phyloP scores from a whole-genome alignment of 1,140 invertebrate species.

The Drosophila novamexicana region DNA sequence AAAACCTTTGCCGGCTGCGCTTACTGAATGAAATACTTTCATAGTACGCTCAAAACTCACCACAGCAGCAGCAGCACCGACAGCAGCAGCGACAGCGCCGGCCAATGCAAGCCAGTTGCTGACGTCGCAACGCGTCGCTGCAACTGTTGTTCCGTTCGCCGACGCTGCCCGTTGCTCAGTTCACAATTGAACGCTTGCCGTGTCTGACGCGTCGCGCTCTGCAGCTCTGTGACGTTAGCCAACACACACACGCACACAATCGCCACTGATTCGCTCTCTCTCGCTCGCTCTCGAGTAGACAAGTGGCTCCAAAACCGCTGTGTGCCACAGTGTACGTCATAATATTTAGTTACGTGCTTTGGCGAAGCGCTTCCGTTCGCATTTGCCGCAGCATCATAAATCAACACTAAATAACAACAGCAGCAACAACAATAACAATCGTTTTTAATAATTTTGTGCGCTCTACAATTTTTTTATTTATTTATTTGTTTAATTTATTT shows the following conservation, averaged over 20 bases:
- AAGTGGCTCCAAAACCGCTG: constrained; percentile 33
- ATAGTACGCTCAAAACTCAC: constrained; percentile 41
- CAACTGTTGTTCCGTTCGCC: constrained; percentile 17
- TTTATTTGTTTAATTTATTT: constrained; percentile 53
- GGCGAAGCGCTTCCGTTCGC: constrained; percentile 46
- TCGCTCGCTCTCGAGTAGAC: background rate
- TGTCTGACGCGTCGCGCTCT: constrained; percentile 55
- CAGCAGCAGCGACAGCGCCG: constrained; percentile 9
- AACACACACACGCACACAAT: background rate
- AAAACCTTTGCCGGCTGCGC: constrained; percentile 44
- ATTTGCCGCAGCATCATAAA: constrained; percentile 79
- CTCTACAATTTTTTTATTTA: constrained; percentile 20
- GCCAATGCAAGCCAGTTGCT: constrained; percentile 30
- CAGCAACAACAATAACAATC: constrained; percentile 37
- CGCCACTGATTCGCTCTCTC: background rate
- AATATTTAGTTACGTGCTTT: constrained; percentile 50
- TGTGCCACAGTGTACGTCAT: constrained; percentile 54
- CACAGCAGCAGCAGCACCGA: constrained; percentile 29
- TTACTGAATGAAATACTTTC: constrained; percentile 50
- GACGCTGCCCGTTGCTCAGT: constrained; percentile 35
- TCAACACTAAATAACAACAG: constrained; percentile 68
- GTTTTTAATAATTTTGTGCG: constrained; percentile 58
- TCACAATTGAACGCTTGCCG: constrained; percentile 61
- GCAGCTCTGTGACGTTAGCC: constrained; percentile 34
- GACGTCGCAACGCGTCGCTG: constrained; percentile 32